Percentiles rank a stretch among this genome's conserved stretches.
Conservation (phyloP, 2,888 invertebrate species). For the Marasmarcha lunaedactyla region DNA sequence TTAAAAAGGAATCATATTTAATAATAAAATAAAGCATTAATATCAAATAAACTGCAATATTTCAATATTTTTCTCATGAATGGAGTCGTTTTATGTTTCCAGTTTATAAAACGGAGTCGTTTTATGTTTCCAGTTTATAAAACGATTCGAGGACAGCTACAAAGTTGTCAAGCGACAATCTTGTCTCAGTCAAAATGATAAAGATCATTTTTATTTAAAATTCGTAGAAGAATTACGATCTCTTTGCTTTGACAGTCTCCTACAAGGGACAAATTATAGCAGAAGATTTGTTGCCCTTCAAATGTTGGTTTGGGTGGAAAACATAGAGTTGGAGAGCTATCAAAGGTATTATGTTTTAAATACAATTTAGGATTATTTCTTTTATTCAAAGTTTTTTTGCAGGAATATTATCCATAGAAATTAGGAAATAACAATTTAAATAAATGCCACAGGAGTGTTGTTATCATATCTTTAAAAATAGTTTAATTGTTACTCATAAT, state of each 20-base stretch:
- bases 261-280: constrained; percentile 73
- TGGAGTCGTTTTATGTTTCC: too few relatives aligned
- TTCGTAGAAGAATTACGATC: constrained; percentile 60
- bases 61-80: too few relatives aligned
- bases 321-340: constrained; percentile 23
- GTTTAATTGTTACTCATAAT: too few relatives aligned
- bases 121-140: constrained; percentile 35
- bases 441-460: too few relatives aligned
- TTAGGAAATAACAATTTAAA: too few relatives aligned
- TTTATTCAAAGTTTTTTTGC: too few relatives aligned
- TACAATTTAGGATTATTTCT: too few relatives aligned
- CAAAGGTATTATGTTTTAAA: constrained; percentile 24
- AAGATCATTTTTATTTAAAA: constrained; percentile 33
- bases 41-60: too few relatives aligned
- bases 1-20: not conserved
- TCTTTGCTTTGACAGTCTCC: constrained; percentile 66
- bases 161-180: constrained; percentile 27
- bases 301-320: constrained; percentile 48
- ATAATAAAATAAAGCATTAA: too few relatives aligned
- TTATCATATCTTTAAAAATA: too few relatives aligned
- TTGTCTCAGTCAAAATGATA: not conserved
- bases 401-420: too few relatives aligned
- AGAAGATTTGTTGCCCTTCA: constrained; percentile 72
- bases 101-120: too few relatives aligned
- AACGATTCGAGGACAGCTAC: constrained; percentile 43